Evolutionary conservation across 2,113 vertebrate genomes (phyloP).

Genomic region (Melanerpes aurifrons): DNA sequence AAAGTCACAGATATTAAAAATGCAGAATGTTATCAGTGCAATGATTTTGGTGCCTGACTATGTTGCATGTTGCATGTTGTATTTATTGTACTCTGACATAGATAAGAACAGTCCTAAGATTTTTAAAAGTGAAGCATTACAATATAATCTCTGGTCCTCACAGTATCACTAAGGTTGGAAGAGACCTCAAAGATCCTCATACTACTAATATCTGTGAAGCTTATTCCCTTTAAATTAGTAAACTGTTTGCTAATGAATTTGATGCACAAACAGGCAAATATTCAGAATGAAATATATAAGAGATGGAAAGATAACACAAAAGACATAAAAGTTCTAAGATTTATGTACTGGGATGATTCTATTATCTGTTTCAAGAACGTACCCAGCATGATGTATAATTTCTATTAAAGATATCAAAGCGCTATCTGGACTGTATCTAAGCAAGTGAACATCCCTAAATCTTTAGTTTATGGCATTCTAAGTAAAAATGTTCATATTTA

Average conservation of each 20-base stretch:
- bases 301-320: not conserved
- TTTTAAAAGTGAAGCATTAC: not conserved
- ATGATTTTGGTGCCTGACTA: not conserved
- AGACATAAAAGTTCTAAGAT: not conserved
- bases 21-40: not conserved
- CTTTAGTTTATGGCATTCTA: not conserved
- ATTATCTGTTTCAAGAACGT: not conserved
- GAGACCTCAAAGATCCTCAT: not conserved
- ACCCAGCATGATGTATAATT: constrained; percentile 2
- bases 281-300: not conserved
- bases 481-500: not conserved
- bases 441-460: not conserved
- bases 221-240: not conserved
- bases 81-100: not conserved
- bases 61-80: not conserved
- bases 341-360: not conserved
- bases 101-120: not conserved
- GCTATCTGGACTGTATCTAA: not conserved
- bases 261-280: not conserved
- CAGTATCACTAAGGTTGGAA: too few species aligned
- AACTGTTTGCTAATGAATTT: not conserved
- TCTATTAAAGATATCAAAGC: constrained; percentile 11
- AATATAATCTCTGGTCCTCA: not conserved
- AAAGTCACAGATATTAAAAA: not conserved
- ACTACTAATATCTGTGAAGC: not conserved